Evolutionary conservation across 2,113 vertebrate species (phyloP).

Genomic region (Leptosomus discolor): DNA sequence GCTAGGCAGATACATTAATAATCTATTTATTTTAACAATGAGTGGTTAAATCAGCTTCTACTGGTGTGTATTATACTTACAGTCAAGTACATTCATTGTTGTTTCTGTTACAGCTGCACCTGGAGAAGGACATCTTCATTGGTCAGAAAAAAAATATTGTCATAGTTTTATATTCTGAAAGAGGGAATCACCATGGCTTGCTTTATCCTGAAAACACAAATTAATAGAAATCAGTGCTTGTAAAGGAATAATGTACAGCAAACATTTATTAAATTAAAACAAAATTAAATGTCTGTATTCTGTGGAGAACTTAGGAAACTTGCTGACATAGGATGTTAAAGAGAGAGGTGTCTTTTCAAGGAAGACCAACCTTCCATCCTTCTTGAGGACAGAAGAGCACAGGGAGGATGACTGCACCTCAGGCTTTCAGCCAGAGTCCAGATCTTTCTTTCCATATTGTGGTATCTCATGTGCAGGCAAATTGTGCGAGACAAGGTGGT

Average conservation of each 20-base stretch:
- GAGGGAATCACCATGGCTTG: neutral
- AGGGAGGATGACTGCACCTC: neutral
- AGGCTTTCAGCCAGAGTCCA: neutral
- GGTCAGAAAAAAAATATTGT: neutral
- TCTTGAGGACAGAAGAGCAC: neutral
- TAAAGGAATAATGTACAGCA: neutral
- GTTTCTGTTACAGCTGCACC: neutral
- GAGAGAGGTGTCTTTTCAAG: neutral
- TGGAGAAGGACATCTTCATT: accelerated
- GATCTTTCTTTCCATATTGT: neutral
- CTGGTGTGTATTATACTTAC: neutral
- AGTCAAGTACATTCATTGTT: neutral
- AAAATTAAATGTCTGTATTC: neutral
- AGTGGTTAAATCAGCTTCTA: neutral
- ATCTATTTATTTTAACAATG: neutral
- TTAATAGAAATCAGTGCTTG: neutral
- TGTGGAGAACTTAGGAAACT: neutral
- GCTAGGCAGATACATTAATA: neutral
- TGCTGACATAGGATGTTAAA: neutral
- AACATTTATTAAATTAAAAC: too few species aligned
- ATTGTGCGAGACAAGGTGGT: neutral
- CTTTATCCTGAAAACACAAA: neutral
- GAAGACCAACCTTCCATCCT: neutral
- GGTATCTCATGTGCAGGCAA: neutral
- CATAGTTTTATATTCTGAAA: neutral